phyloP scores from a whole-genome alignment of 2,888 invertebrate genomes.

The Stegana nigrithorax region DNA sequence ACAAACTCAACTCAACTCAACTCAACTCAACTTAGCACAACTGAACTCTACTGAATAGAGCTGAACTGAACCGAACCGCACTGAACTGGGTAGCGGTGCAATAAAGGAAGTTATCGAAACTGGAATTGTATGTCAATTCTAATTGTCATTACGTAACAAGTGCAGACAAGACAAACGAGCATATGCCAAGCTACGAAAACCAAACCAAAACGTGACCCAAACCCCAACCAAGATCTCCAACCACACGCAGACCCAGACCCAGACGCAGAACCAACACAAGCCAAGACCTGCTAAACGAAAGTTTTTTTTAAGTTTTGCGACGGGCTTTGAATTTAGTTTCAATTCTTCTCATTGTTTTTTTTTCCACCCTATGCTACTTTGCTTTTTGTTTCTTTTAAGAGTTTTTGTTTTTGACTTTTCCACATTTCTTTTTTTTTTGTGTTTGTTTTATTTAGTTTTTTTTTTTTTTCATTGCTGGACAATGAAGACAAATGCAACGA shows the following conservation, averaged over 20 bases:
- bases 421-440: not conserved
- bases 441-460: too few species aligned
- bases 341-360: too few species aligned
- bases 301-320: too few species aligned
- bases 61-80: constrained; percentile 32
- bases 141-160: constrained; percentile 61
- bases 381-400: too few species aligned
- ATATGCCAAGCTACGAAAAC: too few species aligned
- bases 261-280: too few species aligned
- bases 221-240: not conserved
- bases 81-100: constrained; percentile 12
- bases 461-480: constrained; percentile 55
- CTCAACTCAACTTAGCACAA: constrained; percentile 36
- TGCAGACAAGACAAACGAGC: constrained; percentile 54
- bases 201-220: not conserved
- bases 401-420: not conserved
- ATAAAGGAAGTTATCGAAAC: constrained; percentile 25
- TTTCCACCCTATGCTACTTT: too few species aligned
- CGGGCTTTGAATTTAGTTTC: too few species aligned
- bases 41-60: constrained; percentile 25
- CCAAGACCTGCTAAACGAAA: too few species aligned
- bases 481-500: constrained; percentile 57
- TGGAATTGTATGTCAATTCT: constrained; percentile 55
- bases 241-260: too few species aligned
- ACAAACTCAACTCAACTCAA: not conserved